Percentiles rank a stretch among this genome's conserved stretches.
Evolutionary conservation across 2,113 vertebrate species (phyloP).

Genomic region (Ochotona curzoniae): DNA sequence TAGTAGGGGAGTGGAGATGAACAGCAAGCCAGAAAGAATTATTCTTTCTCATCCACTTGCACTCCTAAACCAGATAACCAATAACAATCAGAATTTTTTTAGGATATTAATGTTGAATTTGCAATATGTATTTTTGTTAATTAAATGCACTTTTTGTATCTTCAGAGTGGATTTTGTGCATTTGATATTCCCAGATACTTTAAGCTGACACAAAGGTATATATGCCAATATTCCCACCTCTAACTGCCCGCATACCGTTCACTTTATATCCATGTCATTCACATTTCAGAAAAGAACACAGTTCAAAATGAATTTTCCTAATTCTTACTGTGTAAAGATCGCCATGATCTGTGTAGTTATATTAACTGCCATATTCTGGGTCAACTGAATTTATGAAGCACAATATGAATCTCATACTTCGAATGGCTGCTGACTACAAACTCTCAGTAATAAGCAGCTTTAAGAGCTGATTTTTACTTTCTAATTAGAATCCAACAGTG

Average conservation of each 20-base stretch:
- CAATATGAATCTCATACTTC: constrained; percentile 14
- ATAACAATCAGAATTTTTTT: not conserved
- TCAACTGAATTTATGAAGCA: constrained; percentile 37
- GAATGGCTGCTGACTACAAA: constrained; percentile 66
- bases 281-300: not conserved
- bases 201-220: not conserved
- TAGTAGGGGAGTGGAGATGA: not conserved
- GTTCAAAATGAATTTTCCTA: not conserved
- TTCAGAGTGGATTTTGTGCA: not conserved
- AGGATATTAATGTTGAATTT: not conserved
- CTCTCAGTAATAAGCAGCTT: not conserved
- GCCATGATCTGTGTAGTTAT: not conserved
- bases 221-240: no score
- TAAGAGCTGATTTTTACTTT: constrained; percentile 61
- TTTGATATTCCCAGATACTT: not conserved
- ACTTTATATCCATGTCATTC: not conserved
- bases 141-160: not conserved
- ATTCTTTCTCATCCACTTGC: not conserved
- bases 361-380: constrained; percentile 55
- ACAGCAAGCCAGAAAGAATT: not conserved
- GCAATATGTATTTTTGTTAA: not conserved
- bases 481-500: constrained; percentile 49
- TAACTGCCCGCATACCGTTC: no score
- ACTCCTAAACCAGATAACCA: not conserved
- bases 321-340: not conserved